phyloP scores from a whole-genome alignment of 2,888 invertebrate species.

The Lottia gigantea region DNA sequence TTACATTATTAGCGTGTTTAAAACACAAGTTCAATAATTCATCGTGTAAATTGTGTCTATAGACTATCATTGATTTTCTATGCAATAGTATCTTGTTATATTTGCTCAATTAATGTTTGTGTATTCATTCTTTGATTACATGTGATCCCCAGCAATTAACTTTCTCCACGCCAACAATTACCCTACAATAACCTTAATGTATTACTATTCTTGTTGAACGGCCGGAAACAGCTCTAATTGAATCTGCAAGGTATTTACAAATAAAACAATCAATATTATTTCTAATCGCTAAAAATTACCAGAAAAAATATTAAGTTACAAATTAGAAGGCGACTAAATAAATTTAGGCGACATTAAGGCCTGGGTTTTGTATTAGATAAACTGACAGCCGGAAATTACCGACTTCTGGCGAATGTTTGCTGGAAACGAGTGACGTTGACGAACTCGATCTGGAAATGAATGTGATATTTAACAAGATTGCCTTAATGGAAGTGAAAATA shows the following conservation, averaged over 20 bases:
- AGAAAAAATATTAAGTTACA: constrained; percentile 2
- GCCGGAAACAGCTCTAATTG: constrained; percentile 6
- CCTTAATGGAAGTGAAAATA: constrained; percentile 9
- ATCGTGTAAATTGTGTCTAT: too few species aligned
- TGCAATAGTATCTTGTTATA: constrained; percentile 5
- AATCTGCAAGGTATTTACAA: constrained; percentile 9
- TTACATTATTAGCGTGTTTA: too few species aligned
- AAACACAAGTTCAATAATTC: too few species aligned
- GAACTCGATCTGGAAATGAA: neutral
- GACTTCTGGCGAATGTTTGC: constrained; percentile 10
- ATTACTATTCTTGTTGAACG: neutral
- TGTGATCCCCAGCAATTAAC: constrained; percentile 3
- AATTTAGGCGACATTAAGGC: constrained; percentile 7
- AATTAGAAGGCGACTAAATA: constrained; percentile 10
- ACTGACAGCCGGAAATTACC: constrained; percentile 11
- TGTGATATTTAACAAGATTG: constrained; percentile 5
- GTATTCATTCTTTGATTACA: constrained; percentile 6
- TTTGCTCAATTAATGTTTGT: constrained; percentile 11
- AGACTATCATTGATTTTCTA: neutral
- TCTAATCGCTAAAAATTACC: constrained; percentile 6
- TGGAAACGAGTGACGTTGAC: neutral
- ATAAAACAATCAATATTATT: constrained; percentile 2
- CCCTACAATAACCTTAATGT: neutral
- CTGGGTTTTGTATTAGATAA: constrained; percentile 8
- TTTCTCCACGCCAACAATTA: neutral